Conservation (phyloP, 1,140 invertebrate species). For the Battus philenor region DNA sequence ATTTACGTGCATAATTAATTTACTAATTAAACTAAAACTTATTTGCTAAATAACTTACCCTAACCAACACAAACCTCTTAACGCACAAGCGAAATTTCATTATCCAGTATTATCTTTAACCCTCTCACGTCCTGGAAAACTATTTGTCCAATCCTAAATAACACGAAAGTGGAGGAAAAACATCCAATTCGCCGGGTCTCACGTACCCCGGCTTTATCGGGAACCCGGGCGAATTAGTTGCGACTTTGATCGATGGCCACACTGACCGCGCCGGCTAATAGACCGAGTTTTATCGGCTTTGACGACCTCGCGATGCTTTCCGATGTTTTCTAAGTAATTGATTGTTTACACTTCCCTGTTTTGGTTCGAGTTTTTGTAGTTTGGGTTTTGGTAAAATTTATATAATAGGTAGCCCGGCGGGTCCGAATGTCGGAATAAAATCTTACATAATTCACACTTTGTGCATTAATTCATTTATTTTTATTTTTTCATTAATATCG, state of each 20-base stretch:
- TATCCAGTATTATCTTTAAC: slow-evolving; percentile 12
- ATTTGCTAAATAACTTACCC: not conserved
- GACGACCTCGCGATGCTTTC: not conserved
- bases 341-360: slow-evolving; percentile 1
- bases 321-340: not conserved
- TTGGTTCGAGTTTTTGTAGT: not conserved
- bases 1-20: no score
- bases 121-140: slow-evolving; percentile 11
- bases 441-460: no score
- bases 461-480: no score
- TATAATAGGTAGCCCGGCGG: no score
- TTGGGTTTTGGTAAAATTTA: no score
- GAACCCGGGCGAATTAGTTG: slow-evolving; percentile 6
- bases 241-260: slow-evolving; percentile 12
- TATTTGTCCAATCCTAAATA: slow-evolving; percentile 15
- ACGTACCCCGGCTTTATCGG: slow-evolving; percentile 1
- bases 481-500: no score
- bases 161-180: slow-evolving; percentile 11
- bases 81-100: slow-evolving; percentile 4
- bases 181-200: slow-evolving; percentile 8
- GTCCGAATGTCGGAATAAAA: no score
- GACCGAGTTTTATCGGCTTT: slow-evolving; percentile 14
- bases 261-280: slow-evolving; percentile 4
- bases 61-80: not conserved
- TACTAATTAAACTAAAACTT: not conserved